A percentile compares a stretch with the other conserved stretches of the same genome.
phyloP scores from a whole-genome alignment of 2,113 vertebrate species.

The Sinocyclocheilus maitianheensis region DNA sequence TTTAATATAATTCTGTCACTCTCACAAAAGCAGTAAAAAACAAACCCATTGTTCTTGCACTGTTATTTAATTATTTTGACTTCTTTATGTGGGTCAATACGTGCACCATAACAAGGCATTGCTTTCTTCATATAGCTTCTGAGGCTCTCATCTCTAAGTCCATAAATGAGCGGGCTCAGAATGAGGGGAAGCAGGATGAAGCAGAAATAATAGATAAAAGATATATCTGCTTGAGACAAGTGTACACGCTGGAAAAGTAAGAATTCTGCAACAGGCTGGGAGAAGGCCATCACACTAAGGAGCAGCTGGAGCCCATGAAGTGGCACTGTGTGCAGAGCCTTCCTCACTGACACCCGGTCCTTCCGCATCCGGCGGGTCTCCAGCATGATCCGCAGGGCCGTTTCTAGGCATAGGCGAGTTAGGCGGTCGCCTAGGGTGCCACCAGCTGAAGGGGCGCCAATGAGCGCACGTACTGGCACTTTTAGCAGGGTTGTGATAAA shows the following conservation, averaged over 20 bases:
- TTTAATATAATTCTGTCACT: neutral
- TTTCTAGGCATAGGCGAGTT: too few relatives aligned
- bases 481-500: too few relatives aligned
- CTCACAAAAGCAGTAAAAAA: neutral
- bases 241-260: constrained; percentile 37
- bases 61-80: neutral
- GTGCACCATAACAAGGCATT: constrained; percentile 50
- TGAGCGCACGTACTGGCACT: too few relatives aligned
- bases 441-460: too few relatives aligned
- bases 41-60: neutral
- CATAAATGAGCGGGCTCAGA: constrained; percentile 76
- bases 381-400: constrained; percentile 46
- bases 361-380: constrained; percentile 70
- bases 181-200: constrained; percentile 72
- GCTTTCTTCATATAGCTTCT: constrained; percentile 57
- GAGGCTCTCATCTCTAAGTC: constrained; percentile 71
- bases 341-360: constrained; percentile 66
- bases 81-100: constrained; percentile 6
- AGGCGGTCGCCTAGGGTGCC: too few relatives aligned
- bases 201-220: constrained; percentile 70
- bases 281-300: constrained; percentile 71
- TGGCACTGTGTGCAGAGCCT: constrained; percentile 74
- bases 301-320: constrained; percentile 76
- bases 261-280: constrained; percentile 63
- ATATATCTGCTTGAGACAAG: constrained; percentile 57